Percentiles rank a stretch among this genome's conserved stretches.
Evolutionary conservation across 2,888 invertebrate genomes (phyloP).

Genomic region (Halocaridina rubra): DNA sequence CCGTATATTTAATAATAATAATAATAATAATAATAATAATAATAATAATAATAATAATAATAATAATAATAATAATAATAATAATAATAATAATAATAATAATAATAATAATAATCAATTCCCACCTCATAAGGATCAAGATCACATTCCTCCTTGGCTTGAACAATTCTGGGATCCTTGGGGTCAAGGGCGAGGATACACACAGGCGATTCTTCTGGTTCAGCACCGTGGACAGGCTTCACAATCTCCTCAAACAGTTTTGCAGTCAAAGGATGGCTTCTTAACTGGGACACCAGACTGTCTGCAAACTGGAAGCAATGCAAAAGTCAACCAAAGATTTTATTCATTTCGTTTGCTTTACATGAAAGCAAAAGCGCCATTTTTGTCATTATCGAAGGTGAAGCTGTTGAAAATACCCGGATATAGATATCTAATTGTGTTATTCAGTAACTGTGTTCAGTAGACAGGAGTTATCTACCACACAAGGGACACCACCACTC

Average conservation of each 20-base stretch:
- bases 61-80: neutral
- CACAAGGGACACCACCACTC: too few relatives aligned
- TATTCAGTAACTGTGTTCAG: too few relatives aligned
- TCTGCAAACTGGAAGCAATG: constrained; percentile 37
- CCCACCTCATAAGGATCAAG: constrained; percentile 77
- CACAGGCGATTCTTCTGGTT: constrained; percentile 63
- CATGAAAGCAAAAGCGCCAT: too few relatives aligned
- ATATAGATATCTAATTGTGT: too few relatives aligned
- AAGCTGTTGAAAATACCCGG: too few relatives aligned
- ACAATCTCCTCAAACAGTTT: constrained; percentile 40
- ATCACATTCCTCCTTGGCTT: constrained; percentile 74
- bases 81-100: neutral
- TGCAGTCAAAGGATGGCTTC: constrained; percentile 42
- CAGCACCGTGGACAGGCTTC: constrained; percentile 33
- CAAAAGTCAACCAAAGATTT: too few relatives aligned
- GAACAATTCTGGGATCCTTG: constrained; percentile 71
- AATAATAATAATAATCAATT: neutral
- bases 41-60: neutral
- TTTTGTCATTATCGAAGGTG: too few relatives aligned
- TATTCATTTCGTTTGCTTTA: too few relatives aligned
- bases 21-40: neutral
- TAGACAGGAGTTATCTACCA: too few relatives aligned
- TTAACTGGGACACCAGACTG: constrained; percentile 25
- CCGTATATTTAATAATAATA: neutral
- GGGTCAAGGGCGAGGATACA: constrained; percentile 68